Percentiles rank a stretch among this genome's conserved stretches.
Conservation (phyloP, 2,797 vertebrate species). For the Alca torda region DNA sequence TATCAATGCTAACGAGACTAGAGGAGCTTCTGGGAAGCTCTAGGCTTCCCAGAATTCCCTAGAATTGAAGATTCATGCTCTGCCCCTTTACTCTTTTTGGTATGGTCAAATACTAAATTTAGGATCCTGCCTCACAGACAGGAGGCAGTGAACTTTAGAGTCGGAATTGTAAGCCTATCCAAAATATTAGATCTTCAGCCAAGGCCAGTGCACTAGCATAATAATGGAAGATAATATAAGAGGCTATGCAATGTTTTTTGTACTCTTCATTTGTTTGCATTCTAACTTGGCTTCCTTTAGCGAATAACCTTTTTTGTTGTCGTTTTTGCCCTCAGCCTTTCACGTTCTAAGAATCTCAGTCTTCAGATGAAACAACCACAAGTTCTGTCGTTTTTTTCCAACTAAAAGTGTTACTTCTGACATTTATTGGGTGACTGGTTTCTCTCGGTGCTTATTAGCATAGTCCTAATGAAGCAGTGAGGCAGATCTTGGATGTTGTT, state of each 20-base stretch:
- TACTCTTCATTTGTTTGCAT: background rate
- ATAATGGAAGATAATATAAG: background rate
- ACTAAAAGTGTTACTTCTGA: background rate
- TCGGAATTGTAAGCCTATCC: background rate
- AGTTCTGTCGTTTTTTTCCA: background rate
- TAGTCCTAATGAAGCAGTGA: background rate
- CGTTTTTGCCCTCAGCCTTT: background rate
- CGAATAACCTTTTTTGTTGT: background rate
- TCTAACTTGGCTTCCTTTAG: background rate
- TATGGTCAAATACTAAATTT: background rate
- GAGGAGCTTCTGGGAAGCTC: background rate
- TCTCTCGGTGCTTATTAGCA: background rate
- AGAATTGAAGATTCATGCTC: background rate
- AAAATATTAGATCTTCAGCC: background rate
- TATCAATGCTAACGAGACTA: background rate
- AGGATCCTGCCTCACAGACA: background rate
- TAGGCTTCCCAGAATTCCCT: background rate
- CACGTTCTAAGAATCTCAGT: background rate
- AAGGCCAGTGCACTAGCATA: background rate
- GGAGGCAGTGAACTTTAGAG: background rate
- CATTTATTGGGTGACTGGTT: background rate
- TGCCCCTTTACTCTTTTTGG: background rate
- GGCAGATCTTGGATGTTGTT: background rate
- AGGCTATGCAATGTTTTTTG: background rate
- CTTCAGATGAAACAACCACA: background rate